A percentile compares a stretch with the other conserved stretches of the same genome.
Conservation (phyloP, 1,140 invertebrate species). For the Hycleus phaleratus region DNA sequence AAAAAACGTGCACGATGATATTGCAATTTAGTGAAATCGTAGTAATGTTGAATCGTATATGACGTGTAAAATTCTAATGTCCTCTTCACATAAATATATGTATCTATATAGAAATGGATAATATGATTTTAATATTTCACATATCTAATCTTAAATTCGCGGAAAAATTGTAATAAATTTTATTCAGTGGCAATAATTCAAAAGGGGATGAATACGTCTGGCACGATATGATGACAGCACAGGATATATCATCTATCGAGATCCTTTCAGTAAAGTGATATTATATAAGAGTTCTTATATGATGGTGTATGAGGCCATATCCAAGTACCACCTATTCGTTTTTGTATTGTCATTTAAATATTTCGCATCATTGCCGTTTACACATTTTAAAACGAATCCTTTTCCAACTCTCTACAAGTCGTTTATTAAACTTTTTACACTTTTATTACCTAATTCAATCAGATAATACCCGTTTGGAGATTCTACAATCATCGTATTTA, state of each 20-base stretch:
- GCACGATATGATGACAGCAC: constrained; percentile 33
- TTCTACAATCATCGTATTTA: too few relatives aligned
- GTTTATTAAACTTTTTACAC: too few relatives aligned
- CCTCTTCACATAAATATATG: too few relatives aligned
- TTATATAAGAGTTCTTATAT: constrained; percentile 30
- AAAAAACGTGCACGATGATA: too few relatives aligned
- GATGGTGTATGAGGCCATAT: constrained; percentile 18
- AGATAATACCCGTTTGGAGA: too few relatives aligned
- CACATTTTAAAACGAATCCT: too few relatives aligned
- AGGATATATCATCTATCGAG: constrained; percentile 38
- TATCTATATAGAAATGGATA: constrained; percentile 4
- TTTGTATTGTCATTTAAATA: too few relatives aligned
- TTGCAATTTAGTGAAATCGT: too few relatives aligned
- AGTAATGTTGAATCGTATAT: too few relatives aligned
- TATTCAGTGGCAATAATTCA: constrained; percentile 38
- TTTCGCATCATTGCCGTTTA: too few relatives aligned
- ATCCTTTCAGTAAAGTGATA: constrained; percentile 31
- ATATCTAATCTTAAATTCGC: constrained; percentile 34
- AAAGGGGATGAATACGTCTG: constrained; percentile 34
- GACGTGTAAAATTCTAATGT: too few relatives aligned
- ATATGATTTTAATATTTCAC: constrained; percentile 37
- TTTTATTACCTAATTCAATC: too few relatives aligned
- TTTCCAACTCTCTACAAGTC: background rate
- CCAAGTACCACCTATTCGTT: background rate
- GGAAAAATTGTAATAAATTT: constrained; percentile 39